phyloP scores from a whole-genome alignment of 2,113 vertebrate genomes.

The Calidris pugnax region DNA sequence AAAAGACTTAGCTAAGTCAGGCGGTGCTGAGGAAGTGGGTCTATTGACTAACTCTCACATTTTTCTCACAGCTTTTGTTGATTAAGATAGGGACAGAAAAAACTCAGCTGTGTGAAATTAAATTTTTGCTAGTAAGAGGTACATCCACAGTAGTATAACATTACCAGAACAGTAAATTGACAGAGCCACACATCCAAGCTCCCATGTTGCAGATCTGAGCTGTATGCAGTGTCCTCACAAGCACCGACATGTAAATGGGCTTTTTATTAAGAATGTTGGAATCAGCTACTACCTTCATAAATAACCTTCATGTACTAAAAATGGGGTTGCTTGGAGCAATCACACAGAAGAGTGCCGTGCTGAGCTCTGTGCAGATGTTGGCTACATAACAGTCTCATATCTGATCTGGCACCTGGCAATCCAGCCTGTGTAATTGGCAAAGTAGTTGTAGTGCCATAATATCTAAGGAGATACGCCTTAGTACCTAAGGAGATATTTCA shows the following conservation, averaged over 20 bases:
- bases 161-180: background rate
- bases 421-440: background rate
- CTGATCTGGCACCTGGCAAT: background rate
- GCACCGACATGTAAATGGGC: fast-evolving
- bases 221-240: background rate
- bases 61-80: background rate
- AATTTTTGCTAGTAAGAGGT: background rate
- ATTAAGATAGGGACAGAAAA: background rate
- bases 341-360: fast-evolving
- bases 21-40: background rate
- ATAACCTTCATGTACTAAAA: background rate
- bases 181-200: background rate
- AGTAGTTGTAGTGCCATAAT: background rate
- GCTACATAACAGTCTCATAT: fast-evolving
- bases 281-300: background rate
- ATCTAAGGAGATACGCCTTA: no score
- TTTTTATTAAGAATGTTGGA: background rate
- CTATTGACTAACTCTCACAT: background rate
- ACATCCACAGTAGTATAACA: background rate
- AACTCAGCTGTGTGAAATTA: background rate
- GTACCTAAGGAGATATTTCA: background rate
- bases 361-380: background rate
- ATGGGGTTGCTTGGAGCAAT: background rate
- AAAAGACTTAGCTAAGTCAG: background rate
- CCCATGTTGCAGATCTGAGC: background rate